Evolutionary conservation across 30 jellyfish, hydroid and myxozoan genomes (phyloP), one percentile per base, ranked within the genome.

Genomic region (Calvadosia cruxmelitensis): DNA sequence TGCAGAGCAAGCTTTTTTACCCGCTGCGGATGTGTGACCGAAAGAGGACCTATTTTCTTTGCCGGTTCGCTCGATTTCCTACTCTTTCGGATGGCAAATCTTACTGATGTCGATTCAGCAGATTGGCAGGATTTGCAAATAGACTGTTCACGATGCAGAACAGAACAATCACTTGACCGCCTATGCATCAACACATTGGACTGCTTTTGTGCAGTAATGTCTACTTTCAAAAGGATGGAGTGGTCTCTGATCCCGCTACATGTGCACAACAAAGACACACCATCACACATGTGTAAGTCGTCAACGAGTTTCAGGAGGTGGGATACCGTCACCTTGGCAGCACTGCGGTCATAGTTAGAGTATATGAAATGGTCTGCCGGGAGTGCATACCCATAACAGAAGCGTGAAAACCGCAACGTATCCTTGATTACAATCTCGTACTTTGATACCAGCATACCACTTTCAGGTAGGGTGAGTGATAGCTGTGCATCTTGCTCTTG

Each of bases 91-190:
- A 0, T 15, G 27, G 23, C 23, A 20, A 20, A 29, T 3, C 27
- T 29, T 53, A 32, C 27, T 53, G 68, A 29, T 32, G 23, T 53
- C 27, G 23, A 20, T 23, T 53, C 27, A 23, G 23, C 23, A 20
- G 68, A 53, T 34, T 26, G 30, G 27, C 49, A 61, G 30, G 27
- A 26, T 61, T 61, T 25, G 57, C 74, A 57, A 63, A 34, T 48
- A n/a, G n/a, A n/a, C n/a, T n/a, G n/a, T n/a, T n/a, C n/a, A n/a
- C n/a, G n/a, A n/a, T n/a, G n/a, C n/a, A n/a, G n/a, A n/a, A 68
- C 78, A 68, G 49, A n/a, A 49, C 78, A 68, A 3, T 42, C 29
- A 34, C 29, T 68, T 68, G 78, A 52, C 29, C 78, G 35, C 49
- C 34, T 68, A 68, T 68, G 49, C 35, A 68, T 68, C 35, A 36